Evolutionary conservation across 2,113 vertebrate genomes (phyloP).

Genomic region (Vulpes ferrilata): DNA sequence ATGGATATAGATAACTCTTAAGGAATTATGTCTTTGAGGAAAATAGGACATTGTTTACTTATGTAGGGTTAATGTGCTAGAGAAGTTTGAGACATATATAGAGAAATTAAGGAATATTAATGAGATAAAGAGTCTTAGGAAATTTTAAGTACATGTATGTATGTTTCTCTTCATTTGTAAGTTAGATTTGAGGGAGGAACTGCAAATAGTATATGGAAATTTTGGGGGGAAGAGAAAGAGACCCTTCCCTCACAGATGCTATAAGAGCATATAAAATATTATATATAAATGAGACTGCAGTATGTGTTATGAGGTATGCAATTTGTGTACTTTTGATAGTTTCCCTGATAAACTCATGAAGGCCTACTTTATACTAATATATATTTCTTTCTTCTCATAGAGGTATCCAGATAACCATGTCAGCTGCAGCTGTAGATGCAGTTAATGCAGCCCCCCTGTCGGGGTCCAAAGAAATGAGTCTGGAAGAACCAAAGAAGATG

Average conservation of each 20-base stretch:
- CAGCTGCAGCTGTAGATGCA: slow-evolving; percentile 73
- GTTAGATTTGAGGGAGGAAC: background rate
- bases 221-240: background rate
- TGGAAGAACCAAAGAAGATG: slow-evolving; percentile 99
- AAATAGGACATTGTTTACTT: background rate
- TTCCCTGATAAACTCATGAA: background rate
- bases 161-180: slow-evolving; percentile 4
- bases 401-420: slow-evolving; percentile 65
- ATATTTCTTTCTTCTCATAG: background rate
- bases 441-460: slow-evolving; percentile 74
- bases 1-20: background rate
- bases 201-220: background rate
- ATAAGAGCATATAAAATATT: background rate
- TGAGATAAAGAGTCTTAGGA: background rate
- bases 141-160: background rate
- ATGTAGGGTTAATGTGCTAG: background rate
- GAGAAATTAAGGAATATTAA: background rate
- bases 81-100: background rate
- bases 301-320: background rate
- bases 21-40: background rate
- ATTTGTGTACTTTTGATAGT: background rate
- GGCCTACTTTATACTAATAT: background rate
- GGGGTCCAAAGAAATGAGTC: slow-evolving; percentile 90
- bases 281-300: background rate
- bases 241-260: background rate